Evolutionary conservation across 2,888 invertebrate species (phyloP), one percentile per base, ranked within the genome.

Genomic region (Geotrupes spiniger): DNA sequence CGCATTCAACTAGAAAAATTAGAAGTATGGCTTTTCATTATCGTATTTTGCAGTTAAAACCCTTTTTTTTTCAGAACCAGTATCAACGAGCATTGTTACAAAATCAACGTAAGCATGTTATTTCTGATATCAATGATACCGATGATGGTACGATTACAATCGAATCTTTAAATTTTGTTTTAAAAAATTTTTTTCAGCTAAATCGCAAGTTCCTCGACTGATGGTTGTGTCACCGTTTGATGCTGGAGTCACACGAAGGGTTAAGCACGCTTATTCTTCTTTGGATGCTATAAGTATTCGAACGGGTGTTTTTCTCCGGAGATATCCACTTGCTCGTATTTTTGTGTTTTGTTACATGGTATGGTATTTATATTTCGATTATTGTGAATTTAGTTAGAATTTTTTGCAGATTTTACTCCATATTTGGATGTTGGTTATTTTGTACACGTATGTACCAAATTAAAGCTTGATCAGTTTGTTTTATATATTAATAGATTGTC

Each of bases 331-430:
- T 36, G 85, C 91, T 48, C 80, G 93, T 61, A 81, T 92, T 49
- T 83, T 89, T 68, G 81, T 92, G n/a, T 78, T 93, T 51, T 74
- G 86, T 61, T 94, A 94, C 69, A 88, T 93, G 81, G 90, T 84
- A 65, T 74, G 76, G 65, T 46, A 27, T 44, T 44, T 27, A 16
- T 16, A 16, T n/a, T 14, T 16, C 6, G 6, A 11, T 33, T 27
- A 9, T 39, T 21, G 28, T 16, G 10, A 42, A 36, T 36, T 46
- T 12, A 14, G n/a, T 27, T 31, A 17, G 11, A 42, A 52, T 51
- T 53, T 57, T 51, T 70, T 71, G 25, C 75, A 85, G 86, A 72
- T 83, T n/a, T 73, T 89, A 41, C 76, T 92, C 9, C 92, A 92
- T 70, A 72, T 90, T 12, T 91, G 90, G 90, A 89, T 91, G 41